phyloP scores from a whole-genome alignment of 1,140 invertebrate species.

The Lordiphosa clarofinis region DNA sequence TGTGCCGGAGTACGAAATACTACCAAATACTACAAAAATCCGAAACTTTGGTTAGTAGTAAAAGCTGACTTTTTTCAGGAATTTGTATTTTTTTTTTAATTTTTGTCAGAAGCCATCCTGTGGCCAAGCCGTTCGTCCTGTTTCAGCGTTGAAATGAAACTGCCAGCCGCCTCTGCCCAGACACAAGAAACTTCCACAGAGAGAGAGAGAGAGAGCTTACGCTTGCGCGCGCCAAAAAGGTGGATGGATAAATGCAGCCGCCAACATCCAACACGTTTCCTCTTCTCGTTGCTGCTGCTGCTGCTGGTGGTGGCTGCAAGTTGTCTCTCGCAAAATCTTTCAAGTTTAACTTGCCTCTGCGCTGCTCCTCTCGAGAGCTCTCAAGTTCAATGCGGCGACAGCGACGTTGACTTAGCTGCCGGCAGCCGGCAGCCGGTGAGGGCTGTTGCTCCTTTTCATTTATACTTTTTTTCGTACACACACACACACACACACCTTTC shows the following conservation, averaged over 20 bases:
- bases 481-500: constrained; percentile 21
- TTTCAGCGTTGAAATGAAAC: constrained; percentile 52
- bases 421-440: constrained; percentile 47
- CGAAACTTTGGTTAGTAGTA: constrained; percentile 21
- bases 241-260: constrained; percentile 30
- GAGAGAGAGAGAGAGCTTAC: constrained; percentile 43
- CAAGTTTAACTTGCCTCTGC: constrained; percentile 43
- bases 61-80: constrained; percentile 1
- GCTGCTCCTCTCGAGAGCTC: constrained; percentile 26
- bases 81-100: background rate
- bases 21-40: constrained; percentile 29
- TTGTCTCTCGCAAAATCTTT: constrained; percentile 38
- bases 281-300: background rate
- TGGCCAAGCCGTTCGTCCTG: constrained; percentile 57
- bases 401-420: constrained; percentile 3
- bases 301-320: constrained; percentile 8
- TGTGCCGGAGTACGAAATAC: constrained; percentile 8
- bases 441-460: constrained; percentile 61
- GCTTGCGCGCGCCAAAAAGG: constrained; percentile 64
- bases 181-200: constrained; percentile 52
- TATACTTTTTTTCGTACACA: constrained; percentile 13
- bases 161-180: constrained; percentile 28
- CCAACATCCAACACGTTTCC: constrained; percentile 30
- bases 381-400: constrained; percentile 12
- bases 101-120: too few species aligned